Evolutionary conservation across 2,888 invertebrate species (phyloP).

Genomic region (Tethea ocularis): DNA sequence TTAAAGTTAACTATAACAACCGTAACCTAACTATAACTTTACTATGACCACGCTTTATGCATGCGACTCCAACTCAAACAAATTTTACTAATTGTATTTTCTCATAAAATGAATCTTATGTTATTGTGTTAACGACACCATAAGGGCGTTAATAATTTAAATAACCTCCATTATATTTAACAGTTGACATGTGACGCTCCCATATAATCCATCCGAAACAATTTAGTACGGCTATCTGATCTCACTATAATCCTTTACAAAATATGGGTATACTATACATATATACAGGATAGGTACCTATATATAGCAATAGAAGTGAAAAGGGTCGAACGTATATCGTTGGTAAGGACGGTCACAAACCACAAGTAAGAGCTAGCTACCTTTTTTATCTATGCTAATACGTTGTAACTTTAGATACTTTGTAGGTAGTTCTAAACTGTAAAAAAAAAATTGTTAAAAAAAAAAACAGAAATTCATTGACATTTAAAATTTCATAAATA

Average conservation of each 20-base stretch:
- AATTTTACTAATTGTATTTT: no score
- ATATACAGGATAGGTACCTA: not conserved
- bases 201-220: conserved; percentile 17
- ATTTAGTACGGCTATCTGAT: conserved; percentile 32
- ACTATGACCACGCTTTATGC: no score
- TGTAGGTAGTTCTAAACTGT: no score
- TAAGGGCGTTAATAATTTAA: conserved; percentile 2
- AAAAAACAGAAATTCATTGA: no score
- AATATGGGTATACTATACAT: conserved; percentile 27
- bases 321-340: conserved; percentile 34
- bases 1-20: no score
- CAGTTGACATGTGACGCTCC: conserved; percentile 10
- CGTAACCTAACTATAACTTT: no score
- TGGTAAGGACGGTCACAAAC: conserved; percentile 31
- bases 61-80: no score
- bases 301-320: conserved; percentile 16
- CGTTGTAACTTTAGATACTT: not conserved
- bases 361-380: conserved; percentile 20
- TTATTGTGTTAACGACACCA: not conserved
- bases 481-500: no score
- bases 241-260: conserved; percentile 38
- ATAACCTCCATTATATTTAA: conserved; percentile 9
- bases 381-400: conserved; percentile 1
- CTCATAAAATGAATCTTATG: not conserved
- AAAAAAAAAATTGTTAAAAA: no score